Base-by-base conservation (phyloP, 1,140 invertebrate species). In the Eumeta japonica region DNA sequence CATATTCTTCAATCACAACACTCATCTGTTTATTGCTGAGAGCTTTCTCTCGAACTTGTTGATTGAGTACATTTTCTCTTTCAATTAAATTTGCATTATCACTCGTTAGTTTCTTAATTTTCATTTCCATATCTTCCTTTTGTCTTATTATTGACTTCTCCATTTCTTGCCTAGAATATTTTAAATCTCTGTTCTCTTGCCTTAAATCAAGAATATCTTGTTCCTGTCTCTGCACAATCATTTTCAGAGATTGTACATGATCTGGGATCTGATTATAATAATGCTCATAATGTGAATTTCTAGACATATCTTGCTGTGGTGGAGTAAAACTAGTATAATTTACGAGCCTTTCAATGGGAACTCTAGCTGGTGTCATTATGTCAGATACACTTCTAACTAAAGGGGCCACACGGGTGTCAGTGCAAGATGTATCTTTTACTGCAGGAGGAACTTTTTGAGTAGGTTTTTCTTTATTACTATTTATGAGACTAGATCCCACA, bases 1-100 rank as follows among this genome's bases (percentile, higher is more conserved):
- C 65, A 62, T 68, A 73, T 41, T 70, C 68, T 34, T 73, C 68
- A 62, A 73, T 65, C 16, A 70, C 65, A 50, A 71, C 60, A 39
- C 60, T 58, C 62, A 71, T 68, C 53, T 73, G 58, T 49, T 63
- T 68, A 37, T 68, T 70, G 19, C 51, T 61, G 14, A 70, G 43
- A 27, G 45, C 54, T 44, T 68, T 73, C 16, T 66, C 55, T 53
- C 55, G 55, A 3, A 73, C 30, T 44, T 71, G 61, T 33, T 67
- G 57, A n/a, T 52, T 37, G 39, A 73, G 45, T 47, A 59, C 54
- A 42, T 50, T 54, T 48, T 73, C 61, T 38, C 38, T 60, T 5
- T 60, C 50, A 33, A 53, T 13, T 28, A 61, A 52, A 28, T 40
- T 42, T 24, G 63, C 51, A 41, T 46, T 62, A 41, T 73, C 64